Percentiles rank a stretch among this genome's conserved stretches.
Evolutionary conservation across 1,140 invertebrate genomes (phyloP).

Genomic region (Drosophila teissieri): DNA sequence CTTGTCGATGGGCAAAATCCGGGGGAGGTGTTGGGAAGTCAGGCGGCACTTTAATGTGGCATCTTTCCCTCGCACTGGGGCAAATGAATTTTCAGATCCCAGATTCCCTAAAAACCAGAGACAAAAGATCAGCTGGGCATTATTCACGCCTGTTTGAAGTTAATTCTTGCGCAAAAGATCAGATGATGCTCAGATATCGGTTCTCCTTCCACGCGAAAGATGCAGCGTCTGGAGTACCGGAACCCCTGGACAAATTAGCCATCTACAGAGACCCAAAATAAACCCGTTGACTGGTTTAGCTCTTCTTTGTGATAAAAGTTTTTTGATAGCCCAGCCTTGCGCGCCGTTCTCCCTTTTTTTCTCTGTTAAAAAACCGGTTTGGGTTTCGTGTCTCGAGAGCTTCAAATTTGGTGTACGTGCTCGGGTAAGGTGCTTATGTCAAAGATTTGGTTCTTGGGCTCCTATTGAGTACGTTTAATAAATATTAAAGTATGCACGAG

Average conservation of each 20-base stretch:
- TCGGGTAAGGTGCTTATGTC: conserved; percentile 10
- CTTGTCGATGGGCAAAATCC: neutral
- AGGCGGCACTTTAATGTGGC: conserved; percentile 75
- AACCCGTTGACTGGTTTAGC: conserved; percentile 41
- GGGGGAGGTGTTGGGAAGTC: conserved; percentile 51
- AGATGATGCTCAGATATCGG: conserved; percentile 26
- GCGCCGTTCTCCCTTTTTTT: conserved; percentile 1
- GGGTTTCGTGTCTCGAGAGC: conserved; percentile 36
- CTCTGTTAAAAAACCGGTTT: conserved; percentile 55
- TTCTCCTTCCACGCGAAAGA: conserved; percentile 5
- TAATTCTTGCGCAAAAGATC: conserved; percentile 69
- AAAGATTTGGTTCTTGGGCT: neutral
- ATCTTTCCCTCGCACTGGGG: conserved; percentile 14
- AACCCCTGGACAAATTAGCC: conserved; percentile 59
- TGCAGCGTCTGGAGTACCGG: conserved; percentile 34
- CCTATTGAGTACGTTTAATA: neutral
- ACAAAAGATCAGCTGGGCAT: conserved; percentile 65
- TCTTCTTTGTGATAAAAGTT: conserved; percentile 65
- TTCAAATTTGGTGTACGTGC: conserved; percentile 25
- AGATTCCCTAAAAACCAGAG: conserved; percentile 50
- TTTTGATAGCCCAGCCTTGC: conserved; percentile 51
- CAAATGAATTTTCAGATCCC: conserved; percentile 56
- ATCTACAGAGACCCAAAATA: conserved; percentile 22
- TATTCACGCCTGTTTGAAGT: conserved; percentile 75
- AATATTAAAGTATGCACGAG: neutral